Base-by-base conservation (phyloP, 92 coral and sea anemone genomes). In the Ricordea florida region DNA sequence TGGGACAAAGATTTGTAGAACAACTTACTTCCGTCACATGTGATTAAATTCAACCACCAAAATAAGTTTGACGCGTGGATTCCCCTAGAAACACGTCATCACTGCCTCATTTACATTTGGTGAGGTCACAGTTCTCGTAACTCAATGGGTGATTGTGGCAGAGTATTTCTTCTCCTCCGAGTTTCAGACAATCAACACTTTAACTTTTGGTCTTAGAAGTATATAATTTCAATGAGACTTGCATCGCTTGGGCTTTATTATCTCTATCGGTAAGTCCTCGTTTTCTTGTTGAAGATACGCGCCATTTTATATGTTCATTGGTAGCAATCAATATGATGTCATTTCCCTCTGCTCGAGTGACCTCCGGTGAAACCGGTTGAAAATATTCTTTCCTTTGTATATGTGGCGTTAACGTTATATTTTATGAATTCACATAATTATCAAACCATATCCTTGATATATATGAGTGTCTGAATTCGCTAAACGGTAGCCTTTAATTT, bases 61-160 rank as follows among this genome's bases (percentile, higher is more conserved):
- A 85, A 90, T 87, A 82, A 85, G 38, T 62, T 90, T 87, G 93
- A 91, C 97, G 93, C 92, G 85, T 76, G 69, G 79, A 91, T 91
- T 91, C 97, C 92, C 73, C 85, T 65, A 44, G 59, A 40, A 45
- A 48, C 87, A 91, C 97, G 97, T 91, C 97, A 91, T 88, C 89
- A 78, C 62, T 10, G 66, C 82, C 65, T 86, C 85, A 88, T 90
- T 90, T 90, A 80, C 97, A 90, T 90, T 43, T 61, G 85, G 84
- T 91, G 97, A 91, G 88, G 97, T 91, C 97, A 91, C 97, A 84
- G 79, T 87, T 78, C 84, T 84, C 97, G 97, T 83, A 91, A 66
- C 84, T 71, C 87, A 88, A 91, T 84, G 76, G 96, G 89, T 82
- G 79, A 57, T 45, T 43, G 26, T 43, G 47, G 80, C 20, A 45